Evolutionary conservation across 2,113 vertebrate genomes (phyloP).

Genomic region (Dascyllus trimaculatus): DNA sequence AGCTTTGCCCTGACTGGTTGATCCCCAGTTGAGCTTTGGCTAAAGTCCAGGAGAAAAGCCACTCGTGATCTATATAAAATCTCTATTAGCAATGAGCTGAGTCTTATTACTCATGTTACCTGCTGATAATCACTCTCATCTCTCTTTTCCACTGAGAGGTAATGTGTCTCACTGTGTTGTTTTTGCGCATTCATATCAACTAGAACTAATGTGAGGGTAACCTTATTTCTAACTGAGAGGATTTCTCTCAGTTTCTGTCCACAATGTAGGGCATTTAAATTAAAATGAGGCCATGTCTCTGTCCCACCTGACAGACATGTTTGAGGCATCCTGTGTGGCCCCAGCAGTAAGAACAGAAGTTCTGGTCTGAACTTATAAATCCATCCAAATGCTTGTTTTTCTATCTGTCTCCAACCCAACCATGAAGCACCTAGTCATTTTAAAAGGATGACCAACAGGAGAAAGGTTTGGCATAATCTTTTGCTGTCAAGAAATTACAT

Average conservation of each 20-base stretch:
- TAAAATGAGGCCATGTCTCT: background rate
- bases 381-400: slow-evolving; percentile 10
- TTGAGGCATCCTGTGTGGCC: slow-evolving; percentile 53
- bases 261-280: background rate
- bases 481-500: slow-evolving; percentile 14
- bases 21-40: slow-evolving; percentile 41
- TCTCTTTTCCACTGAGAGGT: slow-evolving; percentile 27
- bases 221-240: background rate
- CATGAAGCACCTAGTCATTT: background rate
- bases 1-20: slow-evolving; percentile 14
- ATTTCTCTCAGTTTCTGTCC: background rate
- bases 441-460: background rate
- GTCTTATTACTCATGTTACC: slow-evolving; percentile 48
- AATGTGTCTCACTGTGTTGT: slow-evolving; percentile 30
- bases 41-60: slow-evolving; percentile 44
- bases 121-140: slow-evolving; percentile 29
- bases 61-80: slow-evolving; percentile 54
- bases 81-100: slow-evolving; percentile 46
- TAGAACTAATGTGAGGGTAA: slow-evolving; percentile 1
- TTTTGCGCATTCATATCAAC: slow-evolving; percentile 36
- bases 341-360: background rate
- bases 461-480: slow-evolving; percentile 2
- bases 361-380: slow-evolving; percentile 23
- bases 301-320: slow-evolving; percentile 11
- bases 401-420: slow-evolving; percentile 1